These are phyloP conservation scores for Drosophila nigromelanica DNA, from an alignment of 1,140 invertebrate genomes.

Conservation along the genomic window DNA sequence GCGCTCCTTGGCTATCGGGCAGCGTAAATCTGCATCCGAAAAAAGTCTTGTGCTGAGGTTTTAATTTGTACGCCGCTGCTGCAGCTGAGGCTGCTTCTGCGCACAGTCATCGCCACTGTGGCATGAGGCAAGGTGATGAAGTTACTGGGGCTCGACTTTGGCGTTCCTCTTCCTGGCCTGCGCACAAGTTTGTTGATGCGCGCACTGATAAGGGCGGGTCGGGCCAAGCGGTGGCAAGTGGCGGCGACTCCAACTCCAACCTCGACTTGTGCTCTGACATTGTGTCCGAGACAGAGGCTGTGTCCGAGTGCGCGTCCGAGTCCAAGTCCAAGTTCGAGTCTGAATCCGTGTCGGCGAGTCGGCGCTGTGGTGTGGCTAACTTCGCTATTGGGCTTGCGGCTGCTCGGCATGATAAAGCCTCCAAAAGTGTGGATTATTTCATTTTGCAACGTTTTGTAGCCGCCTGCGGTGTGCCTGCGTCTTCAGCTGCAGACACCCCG, in stretches of 20 bases:
- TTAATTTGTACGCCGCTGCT: constrained; percentile 73
- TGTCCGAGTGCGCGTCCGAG: background rate
- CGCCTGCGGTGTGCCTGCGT: constrained; percentile 30
- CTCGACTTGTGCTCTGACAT: constrained; percentile 28
- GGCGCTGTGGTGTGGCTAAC: constrained; percentile 23
- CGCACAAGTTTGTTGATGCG: constrained; percentile 68
- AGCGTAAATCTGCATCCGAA: constrained; percentile 70
- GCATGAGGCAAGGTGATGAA: constrained; percentile 69
- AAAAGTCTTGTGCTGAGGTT: constrained; percentile 71
- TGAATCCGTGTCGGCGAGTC: background rate
- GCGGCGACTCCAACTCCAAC: constrained; percentile 28
- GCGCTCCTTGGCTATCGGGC: constrained; percentile 64
- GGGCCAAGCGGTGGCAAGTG: constrained; percentile 51
- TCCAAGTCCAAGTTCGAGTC: background rate
- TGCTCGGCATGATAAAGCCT: constrained; percentile 69
- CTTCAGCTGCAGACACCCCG: constrained; percentile 5
- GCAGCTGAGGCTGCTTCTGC: constrained; percentile 45
- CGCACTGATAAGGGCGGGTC: constrained; percentile 71
- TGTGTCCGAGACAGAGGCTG: constrained; percentile 3
- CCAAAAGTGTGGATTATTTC: constrained; percentile 81
- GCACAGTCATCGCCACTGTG: constrained; percentile 28
- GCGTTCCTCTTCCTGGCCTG: constrained; percentile 37
- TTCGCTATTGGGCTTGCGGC: constrained; percentile 32
- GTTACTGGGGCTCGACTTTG: constrained; percentile 53
- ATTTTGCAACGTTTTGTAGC: constrained; percentile 77